Base-by-base conservation (phyloP, 2,797 vertebrate genomes). In the Columba guinea region DNA sequence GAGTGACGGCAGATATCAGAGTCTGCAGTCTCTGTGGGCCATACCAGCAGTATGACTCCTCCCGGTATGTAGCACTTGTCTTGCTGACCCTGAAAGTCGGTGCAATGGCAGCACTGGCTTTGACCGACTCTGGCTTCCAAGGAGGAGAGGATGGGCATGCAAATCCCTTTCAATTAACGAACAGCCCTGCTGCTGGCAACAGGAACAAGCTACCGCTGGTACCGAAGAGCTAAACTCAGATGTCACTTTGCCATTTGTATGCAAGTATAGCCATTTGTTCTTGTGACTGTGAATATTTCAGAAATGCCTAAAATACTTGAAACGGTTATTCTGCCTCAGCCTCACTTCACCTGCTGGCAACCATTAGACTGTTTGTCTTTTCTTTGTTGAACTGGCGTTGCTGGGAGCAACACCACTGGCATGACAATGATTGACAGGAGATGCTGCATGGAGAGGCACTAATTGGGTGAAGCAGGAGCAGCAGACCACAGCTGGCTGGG, bases 351-450 rank as follows among this genome's bases (percentile, higher is more conserved):
- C 94, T 95, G 85, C 95, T 94, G 94, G 93, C 93, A 84, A 41
- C 80, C 94, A 79, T 93, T 67, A 90, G 73, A n/a, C 59, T 68
- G 78, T 78, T 94, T 88, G 80, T 91, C 79, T 89, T 16, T 19
- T 73, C 91, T 95, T 84, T 95, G 94, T 84, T 37, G 48, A n/a
- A 22, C 87, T 93, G 94, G 93, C 77, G 41, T 80, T 60, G 89
- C 95, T 96, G 87, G 93, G 80, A 90, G 96, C 94, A 73, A 5
- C 85, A 65, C 92, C 79, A 35, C 68, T 80, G 93, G 95, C 88
- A 35, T 4, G 55, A 9, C 74, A n/a, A 52, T 67, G 93, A 93
- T 15, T 90, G 96, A 90, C 90, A 82, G 87, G 65, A 86, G 85
- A n/a, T 53, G 52, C 73, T 62, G 90, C 67, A 3, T 4, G 6